Conservation (phyloP, 2,113 vertebrate genomes). For the Osmerus eperlanus region DNA sequence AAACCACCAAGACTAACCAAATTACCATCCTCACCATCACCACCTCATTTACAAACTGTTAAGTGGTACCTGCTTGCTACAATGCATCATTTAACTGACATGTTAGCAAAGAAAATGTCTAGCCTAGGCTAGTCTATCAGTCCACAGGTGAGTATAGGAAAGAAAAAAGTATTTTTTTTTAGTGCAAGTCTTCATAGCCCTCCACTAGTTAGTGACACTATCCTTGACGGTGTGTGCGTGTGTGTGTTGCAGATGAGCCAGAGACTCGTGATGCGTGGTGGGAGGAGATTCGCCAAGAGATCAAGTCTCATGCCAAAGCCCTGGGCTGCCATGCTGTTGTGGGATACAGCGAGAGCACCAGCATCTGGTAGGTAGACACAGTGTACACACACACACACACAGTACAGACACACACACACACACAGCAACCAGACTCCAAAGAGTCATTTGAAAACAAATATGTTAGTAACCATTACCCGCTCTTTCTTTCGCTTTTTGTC, state of each 20-base stretch:
- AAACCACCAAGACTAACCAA: slow-evolving; percentile 39
- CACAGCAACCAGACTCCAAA: too few relatives aligned
- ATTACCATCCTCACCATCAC: slow-evolving; percentile 46
- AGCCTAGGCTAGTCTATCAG: not conserved
- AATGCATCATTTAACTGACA: slow-evolving; percentile 39
- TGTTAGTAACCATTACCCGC: not conserved
- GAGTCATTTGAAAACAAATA: too few relatives aligned
- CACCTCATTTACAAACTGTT: slow-evolving; percentile 41
- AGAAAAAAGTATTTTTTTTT: too few relatives aligned
- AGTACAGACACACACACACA: not conserved
- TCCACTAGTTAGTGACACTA: too few relatives aligned
- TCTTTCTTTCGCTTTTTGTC: not conserved
- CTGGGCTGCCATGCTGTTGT: slow-evolving; percentile 97
- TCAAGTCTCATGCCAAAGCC: slow-evolving; percentile 98
- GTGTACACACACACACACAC: not conserved
- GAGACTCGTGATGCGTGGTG: slow-evolving; percentile 98
- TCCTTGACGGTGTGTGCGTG: slow-evolving; percentile 25
- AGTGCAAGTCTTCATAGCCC: too few relatives aligned
- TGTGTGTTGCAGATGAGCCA: slow-evolving; percentile 92
- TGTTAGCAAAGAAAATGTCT: not conserved
- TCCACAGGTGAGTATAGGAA: too few relatives aligned
- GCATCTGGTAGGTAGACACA: slow-evolving; percentile 84
- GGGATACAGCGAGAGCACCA: slow-evolving; percentile 97
- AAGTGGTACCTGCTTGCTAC: slow-evolving; percentile 55
- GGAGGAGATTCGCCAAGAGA: slow-evolving; percentile 99